phyloP scores from a whole-genome alignment of 2,113 vertebrate species.

The Bubalus kerabau region DNA sequence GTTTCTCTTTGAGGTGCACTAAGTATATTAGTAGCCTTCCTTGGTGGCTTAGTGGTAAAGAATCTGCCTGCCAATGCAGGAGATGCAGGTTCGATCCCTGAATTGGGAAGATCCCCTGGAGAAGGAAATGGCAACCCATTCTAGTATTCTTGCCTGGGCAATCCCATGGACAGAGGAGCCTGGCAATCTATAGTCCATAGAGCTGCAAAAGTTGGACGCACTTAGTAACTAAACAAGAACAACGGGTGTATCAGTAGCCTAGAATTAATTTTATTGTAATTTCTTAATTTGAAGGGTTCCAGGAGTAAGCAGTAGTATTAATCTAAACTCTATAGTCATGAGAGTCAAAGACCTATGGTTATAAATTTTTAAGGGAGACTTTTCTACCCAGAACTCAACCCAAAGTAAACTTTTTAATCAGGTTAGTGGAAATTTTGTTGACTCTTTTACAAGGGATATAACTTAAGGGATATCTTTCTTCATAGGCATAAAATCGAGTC shows the following conservation, averaged over 20 bases:
- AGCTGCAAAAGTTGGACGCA: background rate
- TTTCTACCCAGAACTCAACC: background rate
- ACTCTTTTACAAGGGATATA: background rate
- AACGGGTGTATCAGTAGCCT: background rate
- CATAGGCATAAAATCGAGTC: background rate
- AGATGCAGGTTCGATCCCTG: background rate
- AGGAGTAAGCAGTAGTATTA: background rate
- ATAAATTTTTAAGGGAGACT: background rate
- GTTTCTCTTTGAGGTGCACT: background rate
- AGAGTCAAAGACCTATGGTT: background rate
- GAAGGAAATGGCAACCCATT: background rate
- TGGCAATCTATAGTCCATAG: background rate
- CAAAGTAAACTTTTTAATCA: background rate
- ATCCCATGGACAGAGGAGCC: background rate
- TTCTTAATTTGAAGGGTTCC: background rate
- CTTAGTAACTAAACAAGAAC: background rate
- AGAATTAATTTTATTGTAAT: background rate
- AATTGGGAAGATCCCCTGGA: background rate
- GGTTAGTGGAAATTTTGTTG: background rate
- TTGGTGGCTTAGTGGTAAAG: background rate
- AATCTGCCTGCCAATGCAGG: background rate
- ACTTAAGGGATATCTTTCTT: background rate
- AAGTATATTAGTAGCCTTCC: background rate
- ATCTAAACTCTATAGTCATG: background rate
- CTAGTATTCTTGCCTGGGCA: background rate